Conservation (phyloP, 2,888 invertebrate species). For the Altica lythri region DNA sequence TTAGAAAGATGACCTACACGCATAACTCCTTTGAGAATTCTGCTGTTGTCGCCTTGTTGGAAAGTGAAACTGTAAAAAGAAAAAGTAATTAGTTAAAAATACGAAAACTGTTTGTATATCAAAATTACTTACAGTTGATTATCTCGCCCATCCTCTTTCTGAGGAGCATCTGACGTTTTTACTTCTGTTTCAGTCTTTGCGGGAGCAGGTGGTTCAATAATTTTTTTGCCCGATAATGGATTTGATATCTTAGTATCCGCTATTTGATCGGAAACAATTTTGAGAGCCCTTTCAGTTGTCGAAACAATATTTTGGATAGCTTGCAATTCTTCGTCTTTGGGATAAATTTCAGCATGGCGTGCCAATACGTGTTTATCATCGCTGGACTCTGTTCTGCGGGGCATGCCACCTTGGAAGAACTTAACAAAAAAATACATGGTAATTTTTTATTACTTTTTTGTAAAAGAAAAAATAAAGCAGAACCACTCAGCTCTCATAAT, state of each 20-base stretch:
- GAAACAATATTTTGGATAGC: slow-evolving; percentile 91
- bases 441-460: background rate
- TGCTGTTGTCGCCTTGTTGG: slow-evolving; percentile 66
- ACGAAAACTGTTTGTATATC: background rate
- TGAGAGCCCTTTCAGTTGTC: slow-evolving; percentile 91
- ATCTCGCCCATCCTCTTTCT: slow-evolving; percentile 76
- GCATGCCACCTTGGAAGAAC: slow-evolving; percentile 59
- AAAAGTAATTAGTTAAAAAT: slow-evolving; percentile 6
- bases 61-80: slow-evolving; percentile 63
- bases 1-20: slow-evolving; percentile 91
- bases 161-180: slow-evolving; percentile 38
- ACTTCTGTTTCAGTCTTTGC: slow-evolving; percentile 57
- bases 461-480: background rate
- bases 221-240: slow-evolving; percentile 49
- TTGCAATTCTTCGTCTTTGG: slow-evolving; percentile 85
- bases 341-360: slow-evolving; percentile 92
- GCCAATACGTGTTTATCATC: slow-evolving; percentile 96
- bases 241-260: slow-evolving; percentile 67
- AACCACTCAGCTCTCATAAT: slow-evolving; percentile 30
- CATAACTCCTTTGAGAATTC: slow-evolving; percentile 95
- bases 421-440: slow-evolving; percentile 54
- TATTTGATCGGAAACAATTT: slow-evolving; percentile 89
- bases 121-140: slow-evolving; percentile 69
- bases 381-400: slow-evolving; percentile 85
- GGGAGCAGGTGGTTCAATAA: slow-evolving; percentile 53